These are phyloP conservation scores for Diogma glabrata DNA, from an alignment of 2,888 invertebrate species.

Conservation along the genomic window DNA sequence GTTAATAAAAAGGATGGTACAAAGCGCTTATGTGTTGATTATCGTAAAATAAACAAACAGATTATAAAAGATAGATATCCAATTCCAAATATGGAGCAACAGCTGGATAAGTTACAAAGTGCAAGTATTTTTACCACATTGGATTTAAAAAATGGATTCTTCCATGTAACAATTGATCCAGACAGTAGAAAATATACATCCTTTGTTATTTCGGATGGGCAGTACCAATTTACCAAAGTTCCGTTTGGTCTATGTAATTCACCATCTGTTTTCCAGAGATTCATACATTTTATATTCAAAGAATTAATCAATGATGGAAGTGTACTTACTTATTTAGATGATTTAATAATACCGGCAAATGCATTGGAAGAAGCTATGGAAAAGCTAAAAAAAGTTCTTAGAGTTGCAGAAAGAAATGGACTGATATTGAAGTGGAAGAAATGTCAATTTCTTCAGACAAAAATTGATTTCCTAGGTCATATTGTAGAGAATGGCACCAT, in stretches of 20 bases:
- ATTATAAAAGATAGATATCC: background rate
- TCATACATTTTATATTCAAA: background rate
- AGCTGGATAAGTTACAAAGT: background rate
- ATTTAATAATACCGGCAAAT: slow-evolving; percentile 16
- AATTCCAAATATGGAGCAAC: background rate
- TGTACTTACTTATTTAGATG: slow-evolving; percentile 18
- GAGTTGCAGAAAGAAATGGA: slow-evolving; percentile 13
- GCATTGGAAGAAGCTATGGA: slow-evolving; percentile 15
- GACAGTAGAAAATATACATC: background rate
- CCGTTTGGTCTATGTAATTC: background rate
- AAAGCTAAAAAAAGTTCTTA: slow-evolving; percentile 15
- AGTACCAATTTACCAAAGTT: background rate
- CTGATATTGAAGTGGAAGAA: slow-evolving; percentile 18
- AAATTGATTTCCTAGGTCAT: slow-evolving; percentile 9
- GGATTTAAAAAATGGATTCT: background rate
- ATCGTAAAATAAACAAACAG: slow-evolving; percentile 14
- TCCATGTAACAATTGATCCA: background rate
- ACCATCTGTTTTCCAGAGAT: too few species aligned
- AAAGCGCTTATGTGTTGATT: slow-evolving; percentile 16
- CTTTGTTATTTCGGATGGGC: background rate
- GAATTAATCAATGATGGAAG: background rate
- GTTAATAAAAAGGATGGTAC: slow-evolving; percentile 14
- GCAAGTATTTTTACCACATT: background rate
- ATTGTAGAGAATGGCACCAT: background rate
- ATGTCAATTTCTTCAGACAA: slow-evolving; percentile 15